These are phyloP conservation scores for Hyla sarda DNA, from an alignment of 2,113 vertebrate species.

Conservation along the genomic window DNA sequence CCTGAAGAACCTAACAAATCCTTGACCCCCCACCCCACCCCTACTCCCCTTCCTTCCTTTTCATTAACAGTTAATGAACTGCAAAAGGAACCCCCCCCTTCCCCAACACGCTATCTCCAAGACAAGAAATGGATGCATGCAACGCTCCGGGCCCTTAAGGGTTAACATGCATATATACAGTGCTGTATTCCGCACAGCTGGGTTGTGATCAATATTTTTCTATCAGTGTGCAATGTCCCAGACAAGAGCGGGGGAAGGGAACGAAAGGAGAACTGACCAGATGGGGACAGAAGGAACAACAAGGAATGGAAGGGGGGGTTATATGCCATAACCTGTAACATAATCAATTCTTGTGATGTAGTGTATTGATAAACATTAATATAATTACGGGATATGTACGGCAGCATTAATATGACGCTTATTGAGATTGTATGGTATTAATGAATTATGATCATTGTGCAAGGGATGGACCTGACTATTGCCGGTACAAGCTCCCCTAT, in stretches of 20 bases:
- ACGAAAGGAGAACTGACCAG: slow-evolving; percentile 59
- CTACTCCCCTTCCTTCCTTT: not conserved
- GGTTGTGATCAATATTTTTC: slow-evolving; percentile 90
- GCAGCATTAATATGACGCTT: not conserved
- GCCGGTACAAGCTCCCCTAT: not conserved
- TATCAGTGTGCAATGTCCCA: slow-evolving; percentile 84
- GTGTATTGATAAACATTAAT: slow-evolving; percentile 40
- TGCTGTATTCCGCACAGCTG: slow-evolving; percentile 78
- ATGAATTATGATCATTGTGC: slow-evolving; percentile 1
- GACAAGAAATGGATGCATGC: not conserved
- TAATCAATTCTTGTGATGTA: not conserved
- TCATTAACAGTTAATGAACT: slow-evolving; percentile 6
- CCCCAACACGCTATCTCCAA: not conserved
- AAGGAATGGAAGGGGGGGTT: not conserved
- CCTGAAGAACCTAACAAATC: not conserved
- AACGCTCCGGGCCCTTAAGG: slow-evolving; percentile 67
- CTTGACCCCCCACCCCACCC: not conserved
- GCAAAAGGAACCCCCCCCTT: not conserved
- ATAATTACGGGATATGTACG: slow-evolving; percentile 9
- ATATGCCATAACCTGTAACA: slow-evolving; percentile 24
- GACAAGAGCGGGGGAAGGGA: slow-evolving; percentile 69
- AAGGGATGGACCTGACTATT: not conserved
- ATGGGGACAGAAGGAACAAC: slow-evolving; percentile 58
- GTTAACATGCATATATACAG: slow-evolving; percentile 80
- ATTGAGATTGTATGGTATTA: not conserved